Evolutionary conservation across 2,797 vertebrate genomes (phyloP).

Genomic region (Catamblyrhynchus diadema): DNA sequence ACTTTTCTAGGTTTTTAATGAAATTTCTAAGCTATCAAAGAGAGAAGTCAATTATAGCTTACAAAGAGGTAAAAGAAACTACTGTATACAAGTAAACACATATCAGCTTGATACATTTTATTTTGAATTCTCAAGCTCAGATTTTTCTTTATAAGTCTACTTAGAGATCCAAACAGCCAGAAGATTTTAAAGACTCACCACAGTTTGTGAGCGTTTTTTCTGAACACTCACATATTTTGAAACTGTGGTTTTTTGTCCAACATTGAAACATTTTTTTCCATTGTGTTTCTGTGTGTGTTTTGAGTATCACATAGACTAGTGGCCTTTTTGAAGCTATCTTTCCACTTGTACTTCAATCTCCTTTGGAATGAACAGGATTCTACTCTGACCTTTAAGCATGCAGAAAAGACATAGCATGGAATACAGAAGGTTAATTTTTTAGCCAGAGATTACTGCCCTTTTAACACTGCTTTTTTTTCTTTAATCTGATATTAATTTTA

Average conservation of each 20-base stretch:
- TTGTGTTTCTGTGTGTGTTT: neutral
- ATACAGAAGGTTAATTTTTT: neutral
- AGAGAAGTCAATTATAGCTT: neutral
- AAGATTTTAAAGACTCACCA: neutral
- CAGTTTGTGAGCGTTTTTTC: neutral
- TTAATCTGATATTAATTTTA: slow-evolving; percentile 28
- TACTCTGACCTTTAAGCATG: neutral
- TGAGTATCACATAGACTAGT: neutral
- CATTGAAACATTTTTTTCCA: neutral
- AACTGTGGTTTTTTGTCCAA: neutral
- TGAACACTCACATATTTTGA: neutral
- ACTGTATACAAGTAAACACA: neutral
- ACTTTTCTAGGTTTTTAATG: neutral
- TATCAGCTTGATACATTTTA: neutral
- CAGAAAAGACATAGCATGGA: neutral
- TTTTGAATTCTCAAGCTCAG: neutral
- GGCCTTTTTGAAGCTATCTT: neutral
- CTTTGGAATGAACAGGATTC: neutral
- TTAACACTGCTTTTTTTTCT: neutral
- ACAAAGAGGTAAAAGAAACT: neutral
- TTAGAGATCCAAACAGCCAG: neutral
- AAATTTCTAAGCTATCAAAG: neutral
- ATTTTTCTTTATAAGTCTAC: neutral
- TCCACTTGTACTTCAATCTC: neutral
- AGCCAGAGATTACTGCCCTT: neutral